Percentiles rank a stretch among this genome's conserved stretches.
phyloP scores from a whole-genome alignment of 2,888 invertebrate genomes.

The Odontothrips loti region DNA sequence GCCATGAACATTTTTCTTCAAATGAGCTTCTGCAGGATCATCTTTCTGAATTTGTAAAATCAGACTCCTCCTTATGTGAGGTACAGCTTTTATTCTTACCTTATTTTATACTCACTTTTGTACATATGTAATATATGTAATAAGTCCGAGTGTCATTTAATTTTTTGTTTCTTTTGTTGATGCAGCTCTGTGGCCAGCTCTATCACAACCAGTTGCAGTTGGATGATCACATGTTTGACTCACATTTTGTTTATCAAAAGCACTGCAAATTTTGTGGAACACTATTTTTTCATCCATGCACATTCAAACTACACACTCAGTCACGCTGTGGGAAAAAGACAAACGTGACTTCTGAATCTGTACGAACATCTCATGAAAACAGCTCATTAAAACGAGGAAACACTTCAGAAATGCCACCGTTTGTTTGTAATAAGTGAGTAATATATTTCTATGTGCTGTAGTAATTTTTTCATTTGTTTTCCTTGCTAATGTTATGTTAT shows the following conservation, averaged over 20 bases:
- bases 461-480: neutral
- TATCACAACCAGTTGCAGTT: neutral
- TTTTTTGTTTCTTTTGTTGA: neutral
- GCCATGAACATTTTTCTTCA: neutral
- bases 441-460: neutral
- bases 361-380: too few relatives aligned
- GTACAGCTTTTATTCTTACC: neutral
- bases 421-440: neutral
- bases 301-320: neutral
- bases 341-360: neutral
- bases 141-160: neutral
- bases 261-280: neutral
- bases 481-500: neutral
- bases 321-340: neutral
- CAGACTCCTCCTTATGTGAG: neutral
- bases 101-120: neutral
- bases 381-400: neutral
- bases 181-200: neutral
- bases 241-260: constrained; percentile 4
- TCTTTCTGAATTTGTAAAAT: neutral
- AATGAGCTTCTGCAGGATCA: neutral
- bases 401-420: neutral
- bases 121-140: neutral
- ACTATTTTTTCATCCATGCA: neutral
- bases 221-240: neutral